Base-by-base conservation (phyloP, 2,797 vertebrate species). In the Scarus forsteni region DNA sequence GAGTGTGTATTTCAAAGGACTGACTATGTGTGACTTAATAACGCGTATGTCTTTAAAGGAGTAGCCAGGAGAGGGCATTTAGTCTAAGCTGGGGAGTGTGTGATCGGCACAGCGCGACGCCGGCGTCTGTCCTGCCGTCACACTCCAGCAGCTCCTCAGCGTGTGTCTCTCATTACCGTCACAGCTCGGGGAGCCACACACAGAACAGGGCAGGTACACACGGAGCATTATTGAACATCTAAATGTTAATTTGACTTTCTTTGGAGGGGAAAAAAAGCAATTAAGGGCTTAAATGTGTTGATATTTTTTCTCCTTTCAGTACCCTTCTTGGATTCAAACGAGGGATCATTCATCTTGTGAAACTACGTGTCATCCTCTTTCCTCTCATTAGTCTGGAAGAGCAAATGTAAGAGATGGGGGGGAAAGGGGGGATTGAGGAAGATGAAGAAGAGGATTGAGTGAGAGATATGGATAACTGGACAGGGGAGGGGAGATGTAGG, bases 161-260 rank as follows among this genome's bases (percentile, higher is more conserved):
- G 70, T 77, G 79, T 80, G 70, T 75, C 74, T 82, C 81, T 88
- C 84, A 88, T 91, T 85, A 85, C 68, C 6, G 39, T 58, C 67
- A 50, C 5, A 51, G 50, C 54, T 48, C 51, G 46, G 60, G 42
- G 59, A 69, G 14, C 15, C 66, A 70, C 57, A 63, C 54, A 56
- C 54, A 3, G 60, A 61, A 43, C 51, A 72, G 35, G 49, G 35
- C 38, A 12, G n/a, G 56, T 66, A 75, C 75, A 73, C 72, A 70
- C 72, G 65, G 68, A 87, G 70, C 80, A 90, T 74, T 75, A 85
- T 48, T 73, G 64, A 84, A 88, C 76, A 88, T 84, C 73, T 86
- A 88, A 90, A 89, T 88, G 75, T 89, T 89, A 79, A 90, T 91
- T 88, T 87, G 77, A 78, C 60, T 83, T 88, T 88, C 70, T 84